Percentiles rank a stretch among this genome's conserved stretches.
Evolutionary conservation across 2,797 vertebrate species (phyloP).

Genomic region (Manis javanica): DNA sequence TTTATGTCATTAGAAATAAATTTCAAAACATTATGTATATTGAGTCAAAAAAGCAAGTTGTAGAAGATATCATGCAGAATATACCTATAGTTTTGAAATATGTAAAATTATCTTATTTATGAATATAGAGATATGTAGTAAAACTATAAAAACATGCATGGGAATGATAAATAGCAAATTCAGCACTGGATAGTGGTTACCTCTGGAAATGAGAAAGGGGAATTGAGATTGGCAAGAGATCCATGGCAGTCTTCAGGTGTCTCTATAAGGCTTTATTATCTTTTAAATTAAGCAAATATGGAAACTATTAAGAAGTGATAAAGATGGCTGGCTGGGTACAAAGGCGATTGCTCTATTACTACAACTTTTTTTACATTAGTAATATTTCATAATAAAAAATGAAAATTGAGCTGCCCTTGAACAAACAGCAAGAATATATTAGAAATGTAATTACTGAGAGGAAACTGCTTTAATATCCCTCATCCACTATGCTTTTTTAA

Average conservation of each 20-base stretch:
- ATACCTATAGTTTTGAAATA: constrained; percentile 50
- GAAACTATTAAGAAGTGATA: constrained; percentile 34
- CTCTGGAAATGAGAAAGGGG: constrained; percentile 22
- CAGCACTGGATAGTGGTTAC: constrained; percentile 19
- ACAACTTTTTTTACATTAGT: neutral
- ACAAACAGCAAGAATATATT: constrained; percentile 38
- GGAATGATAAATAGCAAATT: constrained; percentile 51
- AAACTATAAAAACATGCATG: constrained; percentile 46
- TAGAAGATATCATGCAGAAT: constrained; percentile 22
- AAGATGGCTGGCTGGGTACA: neutral
- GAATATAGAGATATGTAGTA: constrained; percentile 15
- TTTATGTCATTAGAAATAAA: constrained; percentile 57
- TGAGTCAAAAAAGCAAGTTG: constrained; percentile 25
- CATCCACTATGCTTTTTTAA: neutral
- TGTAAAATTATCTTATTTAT: constrained; percentile 41
- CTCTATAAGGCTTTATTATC: neutral
- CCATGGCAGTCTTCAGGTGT: neutral
- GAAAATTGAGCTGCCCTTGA: neutral
- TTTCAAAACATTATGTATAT: constrained; percentile 39
- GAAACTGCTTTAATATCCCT: constrained; percentile 35
- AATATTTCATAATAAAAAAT: constrained; percentile 45
- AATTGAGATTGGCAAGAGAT: neutral
- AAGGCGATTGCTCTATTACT: neutral
- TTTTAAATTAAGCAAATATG: constrained; percentile 46
- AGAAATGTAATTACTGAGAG: constrained; percentile 48